These are phyloP conservation scores for Pharmacophagus antenor DNA, from an alignment of 2,888 invertebrate species.

Conservation along the genomic window DNA sequence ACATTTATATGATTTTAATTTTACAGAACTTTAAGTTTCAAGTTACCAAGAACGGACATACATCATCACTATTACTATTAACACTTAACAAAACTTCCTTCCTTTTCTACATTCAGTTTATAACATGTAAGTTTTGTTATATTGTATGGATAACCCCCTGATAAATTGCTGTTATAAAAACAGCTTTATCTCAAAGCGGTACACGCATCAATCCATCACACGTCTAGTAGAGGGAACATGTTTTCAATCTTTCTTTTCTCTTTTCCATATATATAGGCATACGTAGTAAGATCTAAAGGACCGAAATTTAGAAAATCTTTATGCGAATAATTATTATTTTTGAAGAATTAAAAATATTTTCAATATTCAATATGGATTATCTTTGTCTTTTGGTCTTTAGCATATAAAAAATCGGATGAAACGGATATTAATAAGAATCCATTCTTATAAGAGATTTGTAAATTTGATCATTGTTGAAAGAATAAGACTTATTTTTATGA, in stretches of 20 bases:
- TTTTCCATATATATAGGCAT: background rate
- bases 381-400: too few relatives aligned
- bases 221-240: conserved; percentile 11
- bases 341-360: background rate
- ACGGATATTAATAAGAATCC: too few relatives aligned
- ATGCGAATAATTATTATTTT: background rate
- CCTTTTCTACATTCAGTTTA: conserved; percentile 2
- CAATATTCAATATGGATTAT: too few relatives aligned
- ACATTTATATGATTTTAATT: too few relatives aligned
- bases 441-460: too few relatives aligned
- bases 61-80: background rate
- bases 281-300: background rate
- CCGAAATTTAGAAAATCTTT: background rate
- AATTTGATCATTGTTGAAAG: too few relatives aligned
- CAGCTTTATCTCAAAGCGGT: conserved; percentile 13
- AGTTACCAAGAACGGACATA: too few relatives aligned
- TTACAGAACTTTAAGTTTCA: too few relatives aligned
- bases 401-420: too few relatives aligned
- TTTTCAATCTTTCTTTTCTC: conserved; percentile 4
- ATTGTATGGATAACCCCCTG: conserved; percentile 11
- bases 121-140: conserved; percentile 10
- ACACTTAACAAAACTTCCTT: too few relatives aligned
- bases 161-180: conserved; percentile 26
- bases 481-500: too few relatives aligned
- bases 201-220: conserved; percentile 25